phyloP scores from a whole-genome alignment of 2,797 vertebrate genomes.

The Sylvilagus floridanus region DNA sequence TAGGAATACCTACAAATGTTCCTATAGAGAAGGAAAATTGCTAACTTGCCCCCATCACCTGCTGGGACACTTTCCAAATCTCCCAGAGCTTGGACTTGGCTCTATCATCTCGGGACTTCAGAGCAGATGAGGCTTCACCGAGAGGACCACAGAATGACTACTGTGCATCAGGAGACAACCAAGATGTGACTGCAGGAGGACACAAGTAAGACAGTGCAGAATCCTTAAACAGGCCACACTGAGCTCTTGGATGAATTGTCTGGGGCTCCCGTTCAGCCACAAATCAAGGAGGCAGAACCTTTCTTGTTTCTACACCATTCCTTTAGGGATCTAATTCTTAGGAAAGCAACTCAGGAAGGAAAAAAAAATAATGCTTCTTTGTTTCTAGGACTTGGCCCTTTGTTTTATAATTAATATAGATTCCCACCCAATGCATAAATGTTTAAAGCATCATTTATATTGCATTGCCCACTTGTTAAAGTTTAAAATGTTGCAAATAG shows the following conservation, averaged over 20 bases:
- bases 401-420: slow-evolving; percentile 86
- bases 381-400: slow-evolving; percentile 78
- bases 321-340: slow-evolving; percentile 76
- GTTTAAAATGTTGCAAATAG: slow-evolving; percentile 84
- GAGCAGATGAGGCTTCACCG: not conserved
- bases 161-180: not conserved
- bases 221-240: not conserved
- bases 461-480: slow-evolving; percentile 83
- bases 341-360: slow-evolving; percentile 64
- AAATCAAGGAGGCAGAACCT: slow-evolving; percentile 46
- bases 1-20: not conserved
- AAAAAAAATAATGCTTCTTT: slow-evolving; percentile 76
- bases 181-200: not conserved
- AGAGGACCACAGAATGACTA: not conserved
- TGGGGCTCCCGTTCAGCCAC: slow-evolving; percentile 1
- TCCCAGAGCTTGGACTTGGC: not conserved
- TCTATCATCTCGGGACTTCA: not conserved
- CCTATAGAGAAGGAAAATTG: slow-evolving; percentile 29
- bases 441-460: slow-evolving; percentile 85
- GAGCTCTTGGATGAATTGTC: not conserved
- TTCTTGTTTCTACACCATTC: slow-evolving; percentile 22
- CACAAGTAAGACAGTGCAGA: not conserved
- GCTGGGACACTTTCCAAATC: not conserved
- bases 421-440: slow-evolving; percentile 81
- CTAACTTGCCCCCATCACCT: not conserved